These are phyloP conservation scores for Anarsia innoxiella DNA, from an alignment of 2,888 invertebrate genomes.

Conservation along the genomic window DNA sequence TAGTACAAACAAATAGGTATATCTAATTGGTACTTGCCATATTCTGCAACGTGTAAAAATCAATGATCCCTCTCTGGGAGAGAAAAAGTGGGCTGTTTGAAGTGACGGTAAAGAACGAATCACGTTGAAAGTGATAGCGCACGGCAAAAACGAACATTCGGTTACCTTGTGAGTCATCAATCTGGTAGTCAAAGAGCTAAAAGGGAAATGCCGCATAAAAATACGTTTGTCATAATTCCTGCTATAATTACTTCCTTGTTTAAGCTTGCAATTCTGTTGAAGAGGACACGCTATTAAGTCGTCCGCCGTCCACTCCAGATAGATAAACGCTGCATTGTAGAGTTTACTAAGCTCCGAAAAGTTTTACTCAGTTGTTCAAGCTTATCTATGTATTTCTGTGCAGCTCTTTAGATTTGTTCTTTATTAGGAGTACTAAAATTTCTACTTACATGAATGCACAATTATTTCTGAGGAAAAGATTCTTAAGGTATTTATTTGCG, in stretches of 20 bases:
- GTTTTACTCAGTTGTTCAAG: neutral
- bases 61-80: no score
- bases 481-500: no score
- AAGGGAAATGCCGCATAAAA: no score
- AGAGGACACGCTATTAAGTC: neutral
- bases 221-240: slow-evolving; percentile 23
- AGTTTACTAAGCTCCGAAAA: neutral
- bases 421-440: no score
- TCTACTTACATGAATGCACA: no score
- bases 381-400: no score
- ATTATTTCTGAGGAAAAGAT: no score
- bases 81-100: no score
- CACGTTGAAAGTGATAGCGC: slow-evolving; percentile 28
- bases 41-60: neutral
- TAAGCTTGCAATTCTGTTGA: neutral
- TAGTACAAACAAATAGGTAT: no score
- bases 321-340: neutral
- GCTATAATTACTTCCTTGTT: neutral
- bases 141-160: slow-evolving; percentile 26
- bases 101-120: slow-evolving; percentile 20
- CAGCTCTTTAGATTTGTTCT: no score
- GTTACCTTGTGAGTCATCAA: slow-evolving; percentile 28
- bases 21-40: no score
- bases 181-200: slow-evolving; percentile 9
- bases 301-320: no score